Percentiles rank a stretch among this genome's conserved stretches.
phyloP scores from a whole-genome alignment of 2,797 vertebrate species.

The Graptemys geographica region DNA sequence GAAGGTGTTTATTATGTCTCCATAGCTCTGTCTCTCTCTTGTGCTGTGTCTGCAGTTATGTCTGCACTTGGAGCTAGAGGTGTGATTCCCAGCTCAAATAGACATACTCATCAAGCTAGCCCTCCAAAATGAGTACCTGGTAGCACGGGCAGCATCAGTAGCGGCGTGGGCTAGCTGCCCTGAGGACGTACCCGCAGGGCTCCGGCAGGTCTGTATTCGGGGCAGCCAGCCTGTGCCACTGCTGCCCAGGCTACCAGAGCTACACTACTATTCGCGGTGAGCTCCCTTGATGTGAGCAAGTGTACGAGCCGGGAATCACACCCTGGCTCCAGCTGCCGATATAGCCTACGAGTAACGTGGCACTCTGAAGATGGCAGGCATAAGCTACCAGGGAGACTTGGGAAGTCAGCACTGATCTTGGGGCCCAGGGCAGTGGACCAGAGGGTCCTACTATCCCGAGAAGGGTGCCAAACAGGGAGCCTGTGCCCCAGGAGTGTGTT shows the following conservation, averaged over 20 bases:
- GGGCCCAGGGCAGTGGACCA: background rate
- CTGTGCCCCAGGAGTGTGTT: background rate
- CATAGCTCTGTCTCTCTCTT: background rate
- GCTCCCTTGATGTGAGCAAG: no score
- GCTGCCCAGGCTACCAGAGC: background rate
- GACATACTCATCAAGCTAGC: no score
- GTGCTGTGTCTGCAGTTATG: no score
- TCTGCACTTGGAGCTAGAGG: no score
- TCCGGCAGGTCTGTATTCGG: background rate
- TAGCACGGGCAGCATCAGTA: no score
- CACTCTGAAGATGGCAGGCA: background rate
- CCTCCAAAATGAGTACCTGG: no score
- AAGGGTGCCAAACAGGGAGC: background rate
- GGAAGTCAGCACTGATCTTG: background rate
- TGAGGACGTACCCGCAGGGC: background rate
- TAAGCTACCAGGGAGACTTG: background rate
- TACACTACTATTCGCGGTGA: no score
- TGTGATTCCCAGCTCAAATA: no score
- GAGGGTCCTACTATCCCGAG: background rate
- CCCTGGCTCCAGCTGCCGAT: no score
- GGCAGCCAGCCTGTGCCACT: background rate
- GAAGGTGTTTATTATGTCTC: background rate
- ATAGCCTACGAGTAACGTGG: background rate
- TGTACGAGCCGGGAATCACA: background rate
- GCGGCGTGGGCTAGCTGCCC: no score